Evolutionary conservation across 2,113 vertebrate species (phyloP).

Genomic region (Cyanoderma ruficeps): DNA sequence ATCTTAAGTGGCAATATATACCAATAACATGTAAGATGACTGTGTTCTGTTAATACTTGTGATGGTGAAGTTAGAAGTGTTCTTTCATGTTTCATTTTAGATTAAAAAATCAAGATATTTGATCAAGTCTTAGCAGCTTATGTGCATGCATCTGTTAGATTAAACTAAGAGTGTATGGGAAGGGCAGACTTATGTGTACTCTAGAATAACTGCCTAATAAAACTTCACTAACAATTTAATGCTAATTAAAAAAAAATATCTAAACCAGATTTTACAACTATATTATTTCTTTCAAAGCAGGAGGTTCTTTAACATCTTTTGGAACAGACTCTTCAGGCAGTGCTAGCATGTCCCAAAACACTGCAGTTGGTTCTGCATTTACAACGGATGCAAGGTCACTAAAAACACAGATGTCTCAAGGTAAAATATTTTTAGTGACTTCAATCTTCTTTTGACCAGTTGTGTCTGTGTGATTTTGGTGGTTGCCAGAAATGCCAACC

Average conservation of each 20-base stretch:
- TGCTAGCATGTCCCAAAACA: conserved; percentile 76
- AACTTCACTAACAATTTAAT: not conserved
- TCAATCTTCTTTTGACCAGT: not conserved
- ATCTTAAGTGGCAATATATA: not conserved
- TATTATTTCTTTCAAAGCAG: conserved; percentile 72
- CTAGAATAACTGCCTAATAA: not conserved
- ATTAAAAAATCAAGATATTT: not conserved
- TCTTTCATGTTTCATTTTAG: not conserved
- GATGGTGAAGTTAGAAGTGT: not conserved
- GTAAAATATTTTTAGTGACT: conserved; percentile 53
- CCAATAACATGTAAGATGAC: not conserved
- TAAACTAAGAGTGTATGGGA: not conserved
- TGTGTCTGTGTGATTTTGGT: not conserved
- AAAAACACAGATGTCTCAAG: conserved; percentile 83
- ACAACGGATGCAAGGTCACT: conserved; percentile 78
- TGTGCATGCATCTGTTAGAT: not conserved
- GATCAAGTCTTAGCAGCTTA: not conserved
- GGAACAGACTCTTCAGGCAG: conserved; percentile 76
- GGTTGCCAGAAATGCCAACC: not conserved
- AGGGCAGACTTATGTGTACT: fast-evolving
- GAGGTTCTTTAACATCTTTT: conserved; percentile 83
- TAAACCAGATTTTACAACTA: not conserved
- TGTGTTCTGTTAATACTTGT: not conserved
- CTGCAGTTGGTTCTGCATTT: conserved; percentile 76
- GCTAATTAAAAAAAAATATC: not conserved